Conservation (phyloP, 2,113 vertebrate species). For the rabbit (Oryctolagus cuniculus) region DNA sequence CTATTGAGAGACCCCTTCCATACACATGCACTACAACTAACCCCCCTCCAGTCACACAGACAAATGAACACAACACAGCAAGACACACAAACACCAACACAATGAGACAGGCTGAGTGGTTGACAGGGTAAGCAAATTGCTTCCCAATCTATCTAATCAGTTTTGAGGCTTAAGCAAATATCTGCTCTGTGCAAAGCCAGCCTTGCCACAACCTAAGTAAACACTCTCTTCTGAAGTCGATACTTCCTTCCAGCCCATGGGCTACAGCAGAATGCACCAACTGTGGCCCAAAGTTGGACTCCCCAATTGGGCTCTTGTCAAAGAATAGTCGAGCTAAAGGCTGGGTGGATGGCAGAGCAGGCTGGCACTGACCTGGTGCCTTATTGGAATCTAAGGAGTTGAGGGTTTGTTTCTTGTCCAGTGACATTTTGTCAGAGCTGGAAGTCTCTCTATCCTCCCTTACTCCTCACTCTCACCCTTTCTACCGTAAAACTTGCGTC, state of each 20-base stretch:
- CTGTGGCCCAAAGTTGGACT: background rate
- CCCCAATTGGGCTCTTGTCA: background rate
- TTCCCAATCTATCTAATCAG: conserved; percentile 69
- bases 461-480: background rate
- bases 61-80: background rate
- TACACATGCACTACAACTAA: accelerated
- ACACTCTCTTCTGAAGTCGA: conserved; percentile 46
- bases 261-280: conserved; percentile 53
- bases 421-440: background rate
- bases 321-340: background rate
- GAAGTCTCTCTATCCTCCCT: background rate
- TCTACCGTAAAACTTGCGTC: background rate
- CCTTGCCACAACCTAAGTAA: conserved; percentile 62
- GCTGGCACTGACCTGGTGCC: background rate
- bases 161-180: conserved; percentile 74
- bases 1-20: background rate
- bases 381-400: background rate
- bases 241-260: conserved; percentile 35
- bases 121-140: conserved; percentile 64
- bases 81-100: background rate
- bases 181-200: conserved; percentile 54
- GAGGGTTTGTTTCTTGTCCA: background rate
- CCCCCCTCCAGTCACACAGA: background rate
- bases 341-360: background rate
- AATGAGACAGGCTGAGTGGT: background rate